Base-by-base conservation (phyloP, 2,888 invertebrate genomes). In the Heliconius charithonia region DNA sequence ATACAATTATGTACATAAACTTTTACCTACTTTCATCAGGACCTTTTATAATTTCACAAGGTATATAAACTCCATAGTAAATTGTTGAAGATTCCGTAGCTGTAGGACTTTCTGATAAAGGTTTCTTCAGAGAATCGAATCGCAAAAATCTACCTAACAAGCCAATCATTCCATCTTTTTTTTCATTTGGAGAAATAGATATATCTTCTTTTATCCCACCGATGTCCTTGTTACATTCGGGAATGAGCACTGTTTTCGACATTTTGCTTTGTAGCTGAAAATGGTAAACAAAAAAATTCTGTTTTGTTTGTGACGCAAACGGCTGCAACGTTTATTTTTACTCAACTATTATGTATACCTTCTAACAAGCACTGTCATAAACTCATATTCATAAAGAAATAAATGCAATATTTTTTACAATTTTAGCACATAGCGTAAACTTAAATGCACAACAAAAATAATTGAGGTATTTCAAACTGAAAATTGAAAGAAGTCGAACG, bases 31-130 rank as follows among this genome's bases (percentile, higher is more conserved):
- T 94, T 94, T 95, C 95, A 87, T 95, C 95, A 4, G 93, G 92
- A 63, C 93, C 95, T 85, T 94, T 93, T 81, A 95, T 95, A 41
- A 94, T 90, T 89, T 95, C 95, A 83, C 94, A 95, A n/a, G 95
- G 95, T 85, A 95, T 95, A 81, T 94, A 95, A n/a, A 95, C 95
- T 82, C 94, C 95, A 85, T 94, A 95, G 81, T 92, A 95, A 0
- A 89, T 93, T 6, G 85, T 86, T 3, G 90, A 88, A 3, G 94
- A 91, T 70, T 93, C 93, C 25, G 86, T 83, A 19, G 85, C 82
- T 59, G 89, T 88, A 6, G 93, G 92, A 72, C 90, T 93, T 29
- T 87, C 91, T 4, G 89, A 77, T 84, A 80, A 88, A 59, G 81
- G 88, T 81, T 88, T 91, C 83, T 92, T 93, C 16, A 92, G 84